phyloP scores from a whole-genome alignment of 2,888 invertebrate species.

The Cantharis lateralis region DNA sequence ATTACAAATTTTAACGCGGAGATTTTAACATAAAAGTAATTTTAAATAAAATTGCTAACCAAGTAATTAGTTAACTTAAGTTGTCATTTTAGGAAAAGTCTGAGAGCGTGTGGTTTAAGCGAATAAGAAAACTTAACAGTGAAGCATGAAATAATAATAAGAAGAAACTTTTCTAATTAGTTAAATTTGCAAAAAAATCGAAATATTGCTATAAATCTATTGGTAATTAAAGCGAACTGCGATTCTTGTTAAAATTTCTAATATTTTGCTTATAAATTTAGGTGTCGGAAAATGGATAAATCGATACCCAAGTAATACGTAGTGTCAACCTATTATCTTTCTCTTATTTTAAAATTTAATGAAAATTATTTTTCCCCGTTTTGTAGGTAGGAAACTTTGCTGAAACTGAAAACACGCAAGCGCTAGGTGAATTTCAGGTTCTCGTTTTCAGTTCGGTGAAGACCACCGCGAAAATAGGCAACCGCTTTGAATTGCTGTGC shows the following conservation, averaged over 20 bases:
- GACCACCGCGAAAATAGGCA: constrained; percentile 26
- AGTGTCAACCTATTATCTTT: constrained; percentile 17
- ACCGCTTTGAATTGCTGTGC: constrained; percentile 5
- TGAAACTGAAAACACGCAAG: constrained; percentile 11
- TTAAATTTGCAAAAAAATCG: not conserved
- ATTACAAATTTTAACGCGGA: not conserved
- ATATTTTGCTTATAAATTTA: not conserved
- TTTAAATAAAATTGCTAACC: not conserved
- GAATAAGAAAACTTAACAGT: not conserved
- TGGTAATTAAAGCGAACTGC: not conserved
- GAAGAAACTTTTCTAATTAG: not conserved
- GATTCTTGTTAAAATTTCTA: not conserved
- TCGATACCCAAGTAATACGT: constrained; percentile 22
- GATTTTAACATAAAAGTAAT: not conserved
- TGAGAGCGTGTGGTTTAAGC: not conserved
- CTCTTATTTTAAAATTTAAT: constrained; percentile 27
- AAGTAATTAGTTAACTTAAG: not conserved
- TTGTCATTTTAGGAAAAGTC: not conserved
- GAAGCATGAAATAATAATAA: not conserved
- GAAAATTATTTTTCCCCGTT: constrained; percentile 18
- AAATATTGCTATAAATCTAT: not conserved
- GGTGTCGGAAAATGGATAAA: constrained; percentile 14
- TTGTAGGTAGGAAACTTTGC: constrained; percentile 17
- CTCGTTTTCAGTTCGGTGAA: constrained; percentile 23
- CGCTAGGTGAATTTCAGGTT: constrained; percentile 8